These are phyloP conservation scores for Clarias laeviceps DNA, from an alignment of 2,797 vertebrate species.

Conservation along the genomic window DNA sequence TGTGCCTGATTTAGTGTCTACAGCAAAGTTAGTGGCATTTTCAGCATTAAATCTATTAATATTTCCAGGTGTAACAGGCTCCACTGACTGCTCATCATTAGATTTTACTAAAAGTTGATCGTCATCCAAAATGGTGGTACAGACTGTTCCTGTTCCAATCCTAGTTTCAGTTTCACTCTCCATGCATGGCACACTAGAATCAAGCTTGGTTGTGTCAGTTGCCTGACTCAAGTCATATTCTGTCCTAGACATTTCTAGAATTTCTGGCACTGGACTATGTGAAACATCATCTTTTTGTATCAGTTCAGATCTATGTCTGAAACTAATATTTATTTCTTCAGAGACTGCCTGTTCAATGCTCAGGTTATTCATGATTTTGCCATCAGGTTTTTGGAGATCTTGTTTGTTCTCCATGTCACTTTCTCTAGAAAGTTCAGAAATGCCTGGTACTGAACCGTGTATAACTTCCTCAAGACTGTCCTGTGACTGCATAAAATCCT, in stretches of 20 bases:
- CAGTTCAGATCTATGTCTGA: neutral
- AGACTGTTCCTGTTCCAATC: conserved; percentile 24
- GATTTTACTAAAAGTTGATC: neutral
- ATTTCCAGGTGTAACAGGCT: neutral
- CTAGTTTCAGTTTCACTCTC: neutral
- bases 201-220: neutral
- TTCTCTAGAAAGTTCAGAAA: too few relatives aligned
- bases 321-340: neutral
- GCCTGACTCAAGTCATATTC: neutral
- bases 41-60: neutral
- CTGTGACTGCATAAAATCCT: neutral
- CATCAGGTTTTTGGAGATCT: neutral
- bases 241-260: neutral
- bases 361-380: neutral
- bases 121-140: conserved; percentile 48
- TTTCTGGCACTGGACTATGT: neutral
- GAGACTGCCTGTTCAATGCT: neutral
- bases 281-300: neutral
- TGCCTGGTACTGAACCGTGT: neutral
- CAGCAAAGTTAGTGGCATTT: too few relatives aligned
- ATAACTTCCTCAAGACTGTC: neutral
- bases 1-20: too few relatives aligned
- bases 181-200: neutral
- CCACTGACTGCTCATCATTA: neutral
- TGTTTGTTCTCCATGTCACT: neutral